A percentile compares a stretch with the other conserved stretches of the same genome.
Conservation (phyloP, 2,888 invertebrate genomes). For the Morpho deidamia region DNA sequence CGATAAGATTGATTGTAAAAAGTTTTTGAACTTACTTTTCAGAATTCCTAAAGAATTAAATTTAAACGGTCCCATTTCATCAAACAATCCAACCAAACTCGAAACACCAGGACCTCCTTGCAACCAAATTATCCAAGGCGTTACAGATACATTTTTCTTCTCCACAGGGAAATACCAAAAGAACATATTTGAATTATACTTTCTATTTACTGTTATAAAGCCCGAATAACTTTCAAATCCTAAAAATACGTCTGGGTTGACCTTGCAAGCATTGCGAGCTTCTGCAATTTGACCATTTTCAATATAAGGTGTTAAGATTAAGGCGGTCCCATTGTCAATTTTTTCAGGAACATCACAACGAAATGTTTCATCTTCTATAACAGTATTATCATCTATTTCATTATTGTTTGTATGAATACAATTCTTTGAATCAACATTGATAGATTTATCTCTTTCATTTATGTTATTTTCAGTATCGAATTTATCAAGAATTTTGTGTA, state of each 20-base stretch:
- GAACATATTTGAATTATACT: constrained; percentile 85
- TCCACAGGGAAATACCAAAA: constrained; percentile 89
- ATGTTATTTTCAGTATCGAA: not conserved
- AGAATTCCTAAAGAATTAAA: constrained; percentile 6
- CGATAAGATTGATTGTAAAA: too few relatives aligned
- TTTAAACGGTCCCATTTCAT: constrained; percentile 62
- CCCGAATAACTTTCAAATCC: constrained; percentile 72
- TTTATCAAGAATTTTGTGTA: too few relatives aligned
- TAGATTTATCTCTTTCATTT: too few relatives aligned
- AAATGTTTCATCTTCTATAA: not conserved
- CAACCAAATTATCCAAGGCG: constrained; percentile 91
- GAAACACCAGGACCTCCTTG: constrained; percentile 92
- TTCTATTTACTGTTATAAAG: constrained; percentile 84
- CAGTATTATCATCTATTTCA: constrained; percentile 10
- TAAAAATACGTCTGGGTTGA: constrained; percentile 44
- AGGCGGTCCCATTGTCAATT: constrained; percentile 19
- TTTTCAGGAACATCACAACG: constrained; percentile 9
- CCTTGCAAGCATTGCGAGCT: constrained; percentile 50
- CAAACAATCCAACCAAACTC: constrained; percentile 68
- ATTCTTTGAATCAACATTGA: not conserved
- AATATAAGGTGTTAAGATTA: constrained; percentile 58
- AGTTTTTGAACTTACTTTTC: constrained; percentile 9
- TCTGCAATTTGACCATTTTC: constrained; percentile 49
- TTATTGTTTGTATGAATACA: not conserved
- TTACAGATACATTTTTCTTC: constrained; percentile 51